phyloP scores from a whole-genome alignment of 2,797 vertebrate genomes.

The Craterocephalus amniculus region DNA sequence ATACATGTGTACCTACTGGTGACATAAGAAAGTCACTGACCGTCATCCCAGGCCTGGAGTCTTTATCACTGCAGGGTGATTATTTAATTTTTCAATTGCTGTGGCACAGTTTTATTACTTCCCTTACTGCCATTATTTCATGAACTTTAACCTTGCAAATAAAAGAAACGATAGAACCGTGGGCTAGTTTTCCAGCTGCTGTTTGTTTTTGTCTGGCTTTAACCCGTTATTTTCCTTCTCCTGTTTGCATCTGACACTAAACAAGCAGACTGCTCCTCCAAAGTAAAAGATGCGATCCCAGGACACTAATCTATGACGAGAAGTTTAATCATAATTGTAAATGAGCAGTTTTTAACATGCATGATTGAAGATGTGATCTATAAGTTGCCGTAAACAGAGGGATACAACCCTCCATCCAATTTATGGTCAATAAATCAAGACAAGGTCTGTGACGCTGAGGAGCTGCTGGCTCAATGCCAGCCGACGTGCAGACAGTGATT shows the following conservation, averaged over 20 bases:
- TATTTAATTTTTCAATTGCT: background rate
- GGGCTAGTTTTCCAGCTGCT: no score
- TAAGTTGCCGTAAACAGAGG: conserved; percentile 25
- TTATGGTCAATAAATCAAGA: conserved; percentile 41
- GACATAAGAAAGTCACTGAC: conserved; percentile 30
- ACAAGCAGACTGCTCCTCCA: conserved; percentile 7
- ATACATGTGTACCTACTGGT: conserved; percentile 20
- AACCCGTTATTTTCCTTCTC: conserved; percentile 16
- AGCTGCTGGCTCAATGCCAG: conserved; percentile 50
- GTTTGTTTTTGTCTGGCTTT: conserved; percentile 16
- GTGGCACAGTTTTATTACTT: no score
- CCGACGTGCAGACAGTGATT: conserved; percentile 63
- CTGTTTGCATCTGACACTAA: conserved; percentile 16
- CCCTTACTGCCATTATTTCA: no score
- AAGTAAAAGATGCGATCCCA: conserved; percentile 13
- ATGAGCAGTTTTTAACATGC: conserved; percentile 14
- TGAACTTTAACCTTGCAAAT: background rate
- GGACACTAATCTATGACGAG: conserved; percentile 20
- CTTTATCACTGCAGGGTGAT: conserved; percentile 7
- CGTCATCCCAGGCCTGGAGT: conserved; percentile 10
- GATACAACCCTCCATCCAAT: conserved; percentile 16
- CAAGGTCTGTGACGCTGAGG: conserved; percentile 26
- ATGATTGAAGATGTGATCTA: background rate
- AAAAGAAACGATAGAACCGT: no score
- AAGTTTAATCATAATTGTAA: conserved; percentile 28